Conservation (phyloP, 2,888 invertebrate genomes). For the Drosophila anomalata region DNA sequence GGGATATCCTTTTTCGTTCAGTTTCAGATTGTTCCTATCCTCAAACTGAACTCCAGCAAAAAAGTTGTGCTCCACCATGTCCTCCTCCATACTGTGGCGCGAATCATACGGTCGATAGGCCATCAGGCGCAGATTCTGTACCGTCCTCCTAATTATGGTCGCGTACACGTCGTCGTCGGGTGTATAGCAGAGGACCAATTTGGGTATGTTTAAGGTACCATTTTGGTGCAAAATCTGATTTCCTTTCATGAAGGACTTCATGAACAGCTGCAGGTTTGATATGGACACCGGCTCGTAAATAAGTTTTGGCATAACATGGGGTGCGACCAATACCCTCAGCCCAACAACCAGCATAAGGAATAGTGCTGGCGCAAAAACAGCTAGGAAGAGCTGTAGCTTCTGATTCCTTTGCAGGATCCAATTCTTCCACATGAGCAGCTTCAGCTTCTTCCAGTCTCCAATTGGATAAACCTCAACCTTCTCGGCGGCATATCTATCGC, state of each 20-base stretch:
- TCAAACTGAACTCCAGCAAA: conserved; percentile 86
- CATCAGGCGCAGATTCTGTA: conserved; percentile 32
- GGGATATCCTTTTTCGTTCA: conserved; percentile 77
- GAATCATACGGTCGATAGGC: conserved; percentile 34
- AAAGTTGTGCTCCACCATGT: conserved; percentile 31
- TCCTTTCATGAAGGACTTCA: conserved; percentile 1
- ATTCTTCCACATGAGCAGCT: conserved; percentile 48
- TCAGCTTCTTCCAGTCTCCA: conserved; percentile 37
- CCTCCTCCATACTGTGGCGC: conserved; percentile 30
- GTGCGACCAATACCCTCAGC: conserved; percentile 25
- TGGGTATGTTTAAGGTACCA: conserved; percentile 36
- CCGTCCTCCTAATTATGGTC: conserved; percentile 58
- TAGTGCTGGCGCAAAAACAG: conserved; percentile 9
- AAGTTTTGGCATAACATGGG: neutral
- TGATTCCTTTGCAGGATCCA: conserved; percentile 42
- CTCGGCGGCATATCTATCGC: neutral
- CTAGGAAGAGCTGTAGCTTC: conserved; percentile 24
- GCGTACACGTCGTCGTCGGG: conserved; percentile 68
- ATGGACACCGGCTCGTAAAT: conserved; percentile 13
- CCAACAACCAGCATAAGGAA: conserved; percentile 20
- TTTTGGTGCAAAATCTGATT: conserved; percentile 36
- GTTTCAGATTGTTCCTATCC: accelerated
- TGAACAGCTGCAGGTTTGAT: conserved; percentile 3
- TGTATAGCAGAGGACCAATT: conserved; percentile 83
- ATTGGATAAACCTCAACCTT: conserved; percentile 2